Conservation (phyloP, 2,797 vertebrate species). For the Manis crassicaudata region DNA sequence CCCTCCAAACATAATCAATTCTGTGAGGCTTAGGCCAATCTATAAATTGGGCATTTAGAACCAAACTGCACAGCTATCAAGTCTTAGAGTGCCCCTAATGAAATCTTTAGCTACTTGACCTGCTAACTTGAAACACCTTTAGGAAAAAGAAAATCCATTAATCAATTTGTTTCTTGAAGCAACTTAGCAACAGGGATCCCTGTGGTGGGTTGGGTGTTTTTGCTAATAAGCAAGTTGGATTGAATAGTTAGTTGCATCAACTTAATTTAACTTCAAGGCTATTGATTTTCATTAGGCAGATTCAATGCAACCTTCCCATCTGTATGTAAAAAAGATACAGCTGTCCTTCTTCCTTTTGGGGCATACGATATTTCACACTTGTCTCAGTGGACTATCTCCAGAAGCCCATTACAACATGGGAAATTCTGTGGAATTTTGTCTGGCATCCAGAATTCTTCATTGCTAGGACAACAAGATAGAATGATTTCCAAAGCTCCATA, state of each 20-base stretch:
- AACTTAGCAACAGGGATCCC: slow-evolving; percentile 82
- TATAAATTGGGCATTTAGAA: slow-evolving; percentile 75
- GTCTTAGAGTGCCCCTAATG: slow-evolving; percentile 77
- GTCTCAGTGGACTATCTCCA: slow-evolving; percentile 40
- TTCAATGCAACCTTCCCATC: slow-evolving; percentile 77
- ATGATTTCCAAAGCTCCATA: slow-evolving; percentile 18
- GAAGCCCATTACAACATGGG: slow-evolving; percentile 44
- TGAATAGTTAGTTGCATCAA: slow-evolving; percentile 82
- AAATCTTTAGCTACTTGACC: slow-evolving; percentile 83
- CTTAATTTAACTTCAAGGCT: slow-evolving; percentile 82
- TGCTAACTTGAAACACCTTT: slow-evolving; percentile 79
- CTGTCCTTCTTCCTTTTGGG: slow-evolving; percentile 64
- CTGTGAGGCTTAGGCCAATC: slow-evolving; percentile 13
- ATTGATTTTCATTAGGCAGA: slow-evolving; percentile 85
- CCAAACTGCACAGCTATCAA: slow-evolving; percentile 76
- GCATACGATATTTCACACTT: slow-evolving; percentile 53
- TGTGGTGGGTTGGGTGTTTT: slow-evolving; percentile 70
- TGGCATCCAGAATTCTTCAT: neutral
- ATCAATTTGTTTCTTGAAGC: slow-evolving; percentile 86
- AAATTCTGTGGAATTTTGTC: slow-evolving; percentile 11
- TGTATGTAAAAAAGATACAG: slow-evolving; percentile 56
- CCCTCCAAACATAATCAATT: slow-evolving; percentile 42
- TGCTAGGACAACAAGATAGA: slow-evolving; percentile 1
- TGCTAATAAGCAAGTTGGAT: slow-evolving; percentile 82
- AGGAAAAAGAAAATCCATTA: slow-evolving; percentile 81